A percentile compares a stretch with the other conserved stretches of the same genome.
Conservation (phyloP, 2,113 vertebrate genomes). For the Stegostoma tigrinum region DNA sequence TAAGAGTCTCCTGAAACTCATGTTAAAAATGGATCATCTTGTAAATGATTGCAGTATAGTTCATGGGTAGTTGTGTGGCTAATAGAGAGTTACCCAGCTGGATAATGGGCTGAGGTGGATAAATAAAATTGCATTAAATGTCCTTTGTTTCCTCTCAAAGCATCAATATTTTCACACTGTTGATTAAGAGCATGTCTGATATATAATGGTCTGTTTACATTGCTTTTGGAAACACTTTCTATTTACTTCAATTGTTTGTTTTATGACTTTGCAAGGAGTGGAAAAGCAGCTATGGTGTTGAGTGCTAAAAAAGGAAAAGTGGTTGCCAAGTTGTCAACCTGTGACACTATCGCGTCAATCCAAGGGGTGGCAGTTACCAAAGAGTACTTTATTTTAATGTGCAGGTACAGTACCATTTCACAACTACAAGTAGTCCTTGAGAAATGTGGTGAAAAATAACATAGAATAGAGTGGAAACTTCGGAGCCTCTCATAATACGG, state of each 20-base stretch:
- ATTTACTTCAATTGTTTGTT: neutral
- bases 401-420: constrained; percentile 46
- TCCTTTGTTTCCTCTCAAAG: neutral
- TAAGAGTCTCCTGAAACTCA: neutral
- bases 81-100: neutral
- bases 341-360: constrained; percentile 44
- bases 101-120: neutral
- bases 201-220: neutral
- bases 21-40: neutral
- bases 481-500: neutral
- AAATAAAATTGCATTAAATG: neutral
- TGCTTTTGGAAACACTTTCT: constrained; percentile 25
- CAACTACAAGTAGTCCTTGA: neutral
- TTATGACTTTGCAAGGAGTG: constrained; percentile 47
- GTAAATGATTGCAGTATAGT: neutral
- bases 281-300: constrained; percentile 49
- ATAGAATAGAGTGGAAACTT: neutral
- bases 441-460: neutral
- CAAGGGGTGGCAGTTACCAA: constrained; percentile 53
- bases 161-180: neutral
- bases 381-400: constrained; percentile 56
- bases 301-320: constrained; percentile 46
- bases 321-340: constrained; percentile 43
- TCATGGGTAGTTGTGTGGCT: neutral
- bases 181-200: neutral